Percentiles rank a stretch among this genome's conserved stretches.
These are phyloP conservation scores for Aporrectodea caliginosa DNA, from an alignment of 1,140 invertebrate species.

Conservation along the genomic window DNA sequence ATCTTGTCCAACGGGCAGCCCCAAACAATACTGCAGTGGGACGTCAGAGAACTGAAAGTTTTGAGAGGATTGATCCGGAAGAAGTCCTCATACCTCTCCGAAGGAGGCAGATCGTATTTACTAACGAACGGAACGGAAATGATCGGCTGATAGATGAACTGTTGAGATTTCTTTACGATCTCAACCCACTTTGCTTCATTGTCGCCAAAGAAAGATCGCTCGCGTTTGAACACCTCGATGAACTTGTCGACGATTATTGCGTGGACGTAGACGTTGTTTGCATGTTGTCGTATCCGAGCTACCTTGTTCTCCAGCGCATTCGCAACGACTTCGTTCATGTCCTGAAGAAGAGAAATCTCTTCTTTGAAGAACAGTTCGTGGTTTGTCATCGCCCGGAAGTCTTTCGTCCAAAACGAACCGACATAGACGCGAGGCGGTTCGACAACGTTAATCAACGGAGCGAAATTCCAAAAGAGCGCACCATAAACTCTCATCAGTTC, in stretches of 20 bases:
- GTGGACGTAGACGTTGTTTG: constrained; percentile 88
- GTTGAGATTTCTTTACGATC: constrained; percentile 57
- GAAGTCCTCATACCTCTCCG: constrained; percentile 85
- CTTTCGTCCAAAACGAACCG: constrained; percentile 81
- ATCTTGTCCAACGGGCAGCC: constrained; percentile 88
- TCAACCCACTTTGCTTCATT: constrained; percentile 76
- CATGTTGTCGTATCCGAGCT: constrained; percentile 84
- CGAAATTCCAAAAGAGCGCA: constrained; percentile 91
- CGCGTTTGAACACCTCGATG: constrained; percentile 85
- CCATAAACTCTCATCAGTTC: constrained; percentile 89
- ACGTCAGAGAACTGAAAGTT: constrained; percentile 80
- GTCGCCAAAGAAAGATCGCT: constrained; percentile 79
- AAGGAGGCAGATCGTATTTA: constrained; percentile 87
- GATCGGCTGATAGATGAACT: constrained; percentile 31
- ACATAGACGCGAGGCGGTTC: constrained; percentile 90
- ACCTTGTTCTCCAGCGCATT: constrained; percentile 90
- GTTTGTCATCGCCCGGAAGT: constrained; percentile 43
- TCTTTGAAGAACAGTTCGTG: constrained; percentile 66
- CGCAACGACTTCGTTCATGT: constrained; percentile 76
- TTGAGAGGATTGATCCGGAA: constrained; percentile 71
- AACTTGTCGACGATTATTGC: constrained; percentile 89
- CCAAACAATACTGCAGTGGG: constrained; percentile 86
- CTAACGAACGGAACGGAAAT: constrained; percentile 75
- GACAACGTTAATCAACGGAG: constrained; percentile 84
- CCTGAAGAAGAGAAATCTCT: constrained; percentile 71